Evolutionary conservation across 2,888 invertebrate species (phyloP), one percentile per base, ranked within the genome.

Genomic region (Anagyrus pseudococci): DNA sequence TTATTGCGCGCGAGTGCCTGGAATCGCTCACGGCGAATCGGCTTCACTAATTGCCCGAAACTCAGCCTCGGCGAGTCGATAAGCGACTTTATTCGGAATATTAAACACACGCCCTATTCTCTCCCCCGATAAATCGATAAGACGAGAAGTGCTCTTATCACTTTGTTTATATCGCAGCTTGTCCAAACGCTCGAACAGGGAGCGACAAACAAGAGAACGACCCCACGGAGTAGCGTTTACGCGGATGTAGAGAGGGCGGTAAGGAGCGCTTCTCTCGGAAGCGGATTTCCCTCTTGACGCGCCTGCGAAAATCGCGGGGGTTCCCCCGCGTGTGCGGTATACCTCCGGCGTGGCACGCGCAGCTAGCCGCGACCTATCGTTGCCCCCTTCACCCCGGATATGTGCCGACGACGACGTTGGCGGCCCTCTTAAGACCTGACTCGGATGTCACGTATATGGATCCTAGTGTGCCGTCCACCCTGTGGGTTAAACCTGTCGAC

Each of bases 271-370:
- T n/a, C n/a, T n/a, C n/a, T n/a, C n/a, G 56, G 62, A 62, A 62
- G 62, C 62, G 62, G 62, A 62, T 62, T 62, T 62, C 62, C 62
- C 57, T 62, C 62, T 62, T 33, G 62, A 47, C 48, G 50, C 44
- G 17, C 19, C 7, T 15, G 23, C 48, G 33, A 22, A 15, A 8
- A 15, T 29, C 29, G 33, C 26, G 47, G 1, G 47, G 40, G 19
- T 2, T 19, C 33, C n/a, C n/a, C n/a, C n/a, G n/a, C n/a, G n/a
- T n/a, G 58, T 19, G 22, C n/a, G 43, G 22, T 20, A 13, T 50
- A 25, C 61, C 61, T 33, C 61, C 61, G 13, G 19, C 53, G 41
- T 37, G 25, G 50, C 26, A 17, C 33, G 37, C 44, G 44, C 33
- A 25, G 46, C 25, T 19, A 15, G 8, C 56, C 59, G 59, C 40